These are phyloP conservation scores for Nematostella vectensis DNA, from an alignment of 92 coral and sea anemone species.

Conservation along the genomic window DNA sequence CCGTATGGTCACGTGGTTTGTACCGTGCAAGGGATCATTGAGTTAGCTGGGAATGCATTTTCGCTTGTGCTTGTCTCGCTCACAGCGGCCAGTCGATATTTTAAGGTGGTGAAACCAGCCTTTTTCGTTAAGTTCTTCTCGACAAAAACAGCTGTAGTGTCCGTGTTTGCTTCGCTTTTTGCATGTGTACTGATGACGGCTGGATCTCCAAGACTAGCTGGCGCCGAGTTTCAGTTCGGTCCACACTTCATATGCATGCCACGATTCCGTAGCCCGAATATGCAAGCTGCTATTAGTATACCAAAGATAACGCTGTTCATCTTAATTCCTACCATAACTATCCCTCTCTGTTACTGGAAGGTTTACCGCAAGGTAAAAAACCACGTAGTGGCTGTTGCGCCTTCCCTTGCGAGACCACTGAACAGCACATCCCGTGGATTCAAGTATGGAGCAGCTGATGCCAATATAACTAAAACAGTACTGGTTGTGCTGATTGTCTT, in stretches of 20 bases:
- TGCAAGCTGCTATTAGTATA: conserved; percentile 16
- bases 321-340: conserved; percentile 9
- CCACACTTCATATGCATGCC: conserved; percentile 60
- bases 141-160: background rate
- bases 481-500: conserved; percentile 21
- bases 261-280: conserved; percentile 8
- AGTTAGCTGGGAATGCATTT: conserved; percentile 30
- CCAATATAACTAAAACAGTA: conserved; percentile 35
- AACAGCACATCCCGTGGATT: background rate
- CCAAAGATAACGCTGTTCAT: conserved; percentile 28
- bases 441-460: conserved; percentile 29
- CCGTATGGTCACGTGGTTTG: conserved; percentile 27
- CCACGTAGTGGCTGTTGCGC: conserved; percentile 28
- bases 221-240: conserved; percentile 25
- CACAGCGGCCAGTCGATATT: conserved; percentile 44
- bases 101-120: conserved; percentile 35
- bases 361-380: conserved; percentile 36
- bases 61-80: conserved; percentile 34
- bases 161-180: background rate
- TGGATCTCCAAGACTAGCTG: background rate
- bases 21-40: conserved; percentile 31
- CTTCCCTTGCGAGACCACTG: conserved; percentile 3
- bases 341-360: conserved; percentile 46
- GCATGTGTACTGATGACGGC: background rate
- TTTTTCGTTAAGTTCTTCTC: conserved; percentile 30